Evolutionary conservation across 2,888 invertebrate species (phyloP).

Genomic region (Onchidella celtica): DNA sequence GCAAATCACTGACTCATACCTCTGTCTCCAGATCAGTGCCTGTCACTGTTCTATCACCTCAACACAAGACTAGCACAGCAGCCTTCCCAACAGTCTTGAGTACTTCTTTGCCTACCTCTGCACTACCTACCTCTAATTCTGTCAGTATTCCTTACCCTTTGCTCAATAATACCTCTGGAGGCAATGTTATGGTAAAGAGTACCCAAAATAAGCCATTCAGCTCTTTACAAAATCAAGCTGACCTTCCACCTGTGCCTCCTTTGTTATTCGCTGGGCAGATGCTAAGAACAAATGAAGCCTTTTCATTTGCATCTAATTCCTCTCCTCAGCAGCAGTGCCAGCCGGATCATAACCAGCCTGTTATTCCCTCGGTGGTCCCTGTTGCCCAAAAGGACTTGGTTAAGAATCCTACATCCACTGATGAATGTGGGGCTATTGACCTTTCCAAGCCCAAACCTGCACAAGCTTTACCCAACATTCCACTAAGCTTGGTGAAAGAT

Average conservation of each 20-base stretch:
- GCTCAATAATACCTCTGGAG: constrained; percentile 28
- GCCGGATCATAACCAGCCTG: background rate
- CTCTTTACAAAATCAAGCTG: background rate
- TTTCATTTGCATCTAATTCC: background rate
- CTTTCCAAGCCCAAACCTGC: constrained; percentile 41
- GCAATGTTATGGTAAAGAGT: constrained; percentile 27
- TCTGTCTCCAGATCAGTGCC: constrained; percentile 2
- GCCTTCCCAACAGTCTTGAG: background rate
- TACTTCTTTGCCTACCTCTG: background rate
- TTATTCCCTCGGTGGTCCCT: background rate
- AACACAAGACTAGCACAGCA: background rate
- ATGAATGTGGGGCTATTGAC: constrained; percentile 49
- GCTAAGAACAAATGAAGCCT: background rate
- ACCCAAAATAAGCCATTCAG: background rate
- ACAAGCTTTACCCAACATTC: background rate
- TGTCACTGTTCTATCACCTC: background rate
- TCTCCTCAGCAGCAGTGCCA: background rate
- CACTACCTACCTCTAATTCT: background rate
- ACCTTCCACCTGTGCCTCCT: constrained; percentile 39
- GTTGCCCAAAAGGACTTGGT: background rate
- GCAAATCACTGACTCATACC: no score
- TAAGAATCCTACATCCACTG: background rate
- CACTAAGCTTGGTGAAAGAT: background rate
- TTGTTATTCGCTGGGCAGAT: constrained; percentile 25
- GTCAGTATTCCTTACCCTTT: background rate